Evolutionary conservation across 2,888 invertebrate species (phyloP).

Genomic region (Phytoseiulus persimilis): DNA sequence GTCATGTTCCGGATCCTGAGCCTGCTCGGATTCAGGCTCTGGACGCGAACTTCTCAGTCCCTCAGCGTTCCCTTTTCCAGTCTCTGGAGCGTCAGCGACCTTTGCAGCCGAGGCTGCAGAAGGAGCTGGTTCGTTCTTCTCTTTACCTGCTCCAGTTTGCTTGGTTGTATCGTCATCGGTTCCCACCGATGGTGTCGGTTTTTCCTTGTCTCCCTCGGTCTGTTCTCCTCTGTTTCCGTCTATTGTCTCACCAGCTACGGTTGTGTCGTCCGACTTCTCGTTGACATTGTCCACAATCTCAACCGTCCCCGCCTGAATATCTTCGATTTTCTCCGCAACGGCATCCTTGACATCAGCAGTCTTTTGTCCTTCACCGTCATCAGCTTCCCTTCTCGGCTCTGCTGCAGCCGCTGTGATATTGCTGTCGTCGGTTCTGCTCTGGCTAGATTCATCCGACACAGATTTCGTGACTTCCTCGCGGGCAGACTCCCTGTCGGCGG

Average conservation of each 20-base stretch:
- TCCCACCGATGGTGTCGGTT: too few species aligned
- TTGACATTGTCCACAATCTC: constrained; percentile 10
- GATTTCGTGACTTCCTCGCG: not conserved
- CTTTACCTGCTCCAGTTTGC: too few species aligned
- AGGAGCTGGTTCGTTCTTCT: too few species aligned
- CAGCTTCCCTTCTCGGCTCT: not conserved
- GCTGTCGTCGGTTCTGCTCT: not conserved
- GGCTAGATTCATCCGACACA: not conserved
- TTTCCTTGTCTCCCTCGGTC: too few species aligned
- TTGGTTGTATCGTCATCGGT: too few species aligned
- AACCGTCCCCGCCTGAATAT: constrained; percentile 36
- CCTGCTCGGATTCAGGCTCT: not conserved
- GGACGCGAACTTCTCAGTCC: not conserved
- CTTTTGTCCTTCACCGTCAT: constrained; percentile 8
- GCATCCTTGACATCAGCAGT: constrained; percentile 36
- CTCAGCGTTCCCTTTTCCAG: not conserved
- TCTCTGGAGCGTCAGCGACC: not conserved
- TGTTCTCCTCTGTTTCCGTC: not conserved
- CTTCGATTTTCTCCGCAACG: constrained; percentile 38
- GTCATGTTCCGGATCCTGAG: not conserved
- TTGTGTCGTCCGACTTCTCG: not conserved
- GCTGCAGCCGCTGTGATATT: not conserved
- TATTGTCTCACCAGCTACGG: not conserved
- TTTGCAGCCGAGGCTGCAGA: not conserved
- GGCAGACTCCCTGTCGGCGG: not conserved